Base-by-base conservation (phyloP, 2,113 vertebrate species). In the Cyanoderma ruficeps region DNA sequence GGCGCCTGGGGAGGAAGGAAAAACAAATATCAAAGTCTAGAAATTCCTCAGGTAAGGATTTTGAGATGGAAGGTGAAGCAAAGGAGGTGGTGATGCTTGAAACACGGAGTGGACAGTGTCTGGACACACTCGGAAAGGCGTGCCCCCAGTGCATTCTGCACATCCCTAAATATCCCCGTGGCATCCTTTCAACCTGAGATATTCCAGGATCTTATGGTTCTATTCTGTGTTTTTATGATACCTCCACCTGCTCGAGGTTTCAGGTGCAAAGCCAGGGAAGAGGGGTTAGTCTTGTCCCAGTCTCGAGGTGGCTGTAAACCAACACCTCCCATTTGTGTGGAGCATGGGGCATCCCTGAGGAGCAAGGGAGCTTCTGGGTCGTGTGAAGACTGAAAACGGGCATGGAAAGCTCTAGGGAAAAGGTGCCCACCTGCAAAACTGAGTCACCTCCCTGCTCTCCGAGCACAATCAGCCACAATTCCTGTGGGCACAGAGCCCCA, bases 1-100 rank as follows among this genome's bases (percentile, higher is more conserved):
- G 99, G 99, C 0, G 99, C 99, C 97, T 99, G 89, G 64, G 96
- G 82, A 53, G 57, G 23, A 19, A 63, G 20, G 13, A 27, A 49
- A 28, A 33, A 31, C 3, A 4, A 3, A 17, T 0, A 21, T 15
- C 44, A 30, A 11, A 71, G 33, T 5, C 60, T 22, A 9, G 18
- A 0, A 35, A n/a, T 3, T 22, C 22, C 74, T 22, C 10, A 3
- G 47, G 13, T 4, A 1, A 30, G 33, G 24, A 6, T 19, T 50
- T 46, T 9, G 28, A 10, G 24, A 63, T 15, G n/a, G 56, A 12
- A 67, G 42, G 70, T 10, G 49, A 39, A 46, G 33, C 8, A 6
- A 31, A 77, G 42, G 21, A n/a, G 60, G 0, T 9, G 37, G 46
- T 0, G 0, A 2, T 12, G 84, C n/a, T 10, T 1, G 11, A 47